phyloP scores from a whole-genome alignment of 2,113 vertebrate genomes.

The Eleginops maclovinus region DNA sequence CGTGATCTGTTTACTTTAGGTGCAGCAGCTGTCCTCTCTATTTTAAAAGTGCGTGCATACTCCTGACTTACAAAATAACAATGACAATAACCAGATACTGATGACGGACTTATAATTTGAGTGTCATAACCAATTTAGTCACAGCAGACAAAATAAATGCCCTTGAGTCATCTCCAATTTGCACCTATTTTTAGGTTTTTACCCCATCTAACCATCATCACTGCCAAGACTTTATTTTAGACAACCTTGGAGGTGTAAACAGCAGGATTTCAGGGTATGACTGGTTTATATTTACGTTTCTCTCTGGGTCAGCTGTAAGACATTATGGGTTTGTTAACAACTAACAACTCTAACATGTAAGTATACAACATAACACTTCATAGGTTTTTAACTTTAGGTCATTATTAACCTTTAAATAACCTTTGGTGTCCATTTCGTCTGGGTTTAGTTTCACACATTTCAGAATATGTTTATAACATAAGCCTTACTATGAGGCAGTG shows the following conservation, averaged over 20 bases:
- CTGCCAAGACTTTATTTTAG: neutral
- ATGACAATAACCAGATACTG: conserved; percentile 4
- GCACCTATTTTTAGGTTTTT: neutral
- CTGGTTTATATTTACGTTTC: neutral
- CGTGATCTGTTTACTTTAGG: no score
- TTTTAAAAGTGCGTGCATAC: no score
- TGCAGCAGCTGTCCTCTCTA: no score
- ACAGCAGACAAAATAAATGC: neutral
- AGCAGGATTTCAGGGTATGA: neutral
- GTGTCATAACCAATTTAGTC: neutral
- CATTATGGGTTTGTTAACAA: neutral
- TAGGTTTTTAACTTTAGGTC: neutral
- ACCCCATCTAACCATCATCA: neutral
- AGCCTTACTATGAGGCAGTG: neutral
- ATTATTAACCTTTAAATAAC: neutral
- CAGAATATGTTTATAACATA: neutral
- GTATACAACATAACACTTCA: neutral
- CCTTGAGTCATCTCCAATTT: neutral
- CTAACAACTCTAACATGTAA: neutral
- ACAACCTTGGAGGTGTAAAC: neutral
- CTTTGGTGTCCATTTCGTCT: neutral
- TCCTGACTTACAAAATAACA: conserved; percentile 77
- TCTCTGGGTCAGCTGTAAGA: no score
- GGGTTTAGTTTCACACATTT: neutral
- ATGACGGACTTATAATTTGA: neutral